These are phyloP conservation scores for Meghimatium bilineatum DNA, from an alignment of 2,888 invertebrate species.

Conservation along the genomic window DNA sequence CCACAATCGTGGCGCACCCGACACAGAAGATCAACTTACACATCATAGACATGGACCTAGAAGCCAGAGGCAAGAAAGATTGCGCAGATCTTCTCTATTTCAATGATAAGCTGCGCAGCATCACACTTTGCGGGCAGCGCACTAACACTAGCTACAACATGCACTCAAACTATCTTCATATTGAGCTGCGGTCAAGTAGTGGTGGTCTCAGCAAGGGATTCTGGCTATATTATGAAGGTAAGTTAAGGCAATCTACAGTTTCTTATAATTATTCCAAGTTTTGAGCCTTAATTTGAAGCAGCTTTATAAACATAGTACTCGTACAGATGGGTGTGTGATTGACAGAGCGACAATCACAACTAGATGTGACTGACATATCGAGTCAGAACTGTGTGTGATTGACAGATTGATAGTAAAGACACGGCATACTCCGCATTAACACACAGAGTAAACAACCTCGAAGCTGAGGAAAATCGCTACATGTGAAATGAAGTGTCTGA, in stretches of 20 bases:
- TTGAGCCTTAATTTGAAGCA: too few relatives aligned
- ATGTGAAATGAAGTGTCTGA: too few relatives aligned
- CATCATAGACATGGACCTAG: conserved; percentile 70
- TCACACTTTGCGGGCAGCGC: conserved; percentile 68
- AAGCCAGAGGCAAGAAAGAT: conserved; percentile 59
- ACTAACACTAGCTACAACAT: conserved; percentile 61
- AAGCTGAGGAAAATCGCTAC: too few relatives aligned
- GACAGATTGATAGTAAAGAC: too few relatives aligned
- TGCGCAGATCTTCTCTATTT: conserved; percentile 72
- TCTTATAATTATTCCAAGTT: too few relatives aligned
- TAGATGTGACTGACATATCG: too few relatives aligned
- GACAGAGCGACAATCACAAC: too few relatives aligned
- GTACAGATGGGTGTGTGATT: too few relatives aligned
- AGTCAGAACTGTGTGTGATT: too few relatives aligned
- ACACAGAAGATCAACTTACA: conserved; percentile 65
- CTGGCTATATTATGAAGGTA: conserved; percentile 75
- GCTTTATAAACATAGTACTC: too few relatives aligned
- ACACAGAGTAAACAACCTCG: too few relatives aligned
- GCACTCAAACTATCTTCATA: conserved; percentile 58
- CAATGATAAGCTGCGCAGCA: conserved; percentile 62
- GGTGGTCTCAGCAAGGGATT: conserved; percentile 68
- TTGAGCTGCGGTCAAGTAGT: conserved; percentile 63
- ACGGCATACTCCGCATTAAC: too few relatives aligned
- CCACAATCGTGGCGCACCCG: conserved; percentile 56
- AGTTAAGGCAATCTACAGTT: background rate